Base-by-base conservation (phyloP, 2,113 vertebrate species). In the Nerophis lumbriciformis region DNA sequence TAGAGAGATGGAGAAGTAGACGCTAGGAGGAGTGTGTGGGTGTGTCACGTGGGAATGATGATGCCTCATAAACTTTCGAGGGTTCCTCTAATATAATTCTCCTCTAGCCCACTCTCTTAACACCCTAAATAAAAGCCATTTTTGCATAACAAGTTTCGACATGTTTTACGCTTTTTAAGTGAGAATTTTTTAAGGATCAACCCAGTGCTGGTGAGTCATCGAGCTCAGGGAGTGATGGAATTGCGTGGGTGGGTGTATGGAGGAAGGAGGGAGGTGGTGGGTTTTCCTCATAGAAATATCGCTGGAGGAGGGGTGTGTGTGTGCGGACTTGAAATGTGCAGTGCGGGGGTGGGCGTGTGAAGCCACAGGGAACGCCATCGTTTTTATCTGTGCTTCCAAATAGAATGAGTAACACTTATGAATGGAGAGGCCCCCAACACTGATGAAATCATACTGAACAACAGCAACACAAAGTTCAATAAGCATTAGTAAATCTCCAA, bases 141-240 rank as follows among this genome's bases (percentile, higher is more conserved):
- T 54, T 55, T n/a, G 5, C 16, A 7, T 45, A 12, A 4, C 42
- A 55, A 4, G 4, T 39, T 39, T 9, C 6, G 2, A 42, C 39
- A 45, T 45, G 78, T 74, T 82, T 81, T 61, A 73, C 70, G 75
- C 70, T 73, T 68, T 72, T 63, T 72, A 70, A 68, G 72, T 64
- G 73, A 71, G 45, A 62, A 69, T 77, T 75, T 68, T 60, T 66
- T 76, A 62, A 53, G 56, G 50, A 62, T 54, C 53, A 4, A 13
- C 69, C 67, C 63, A 60, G 71, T 87, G 63, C 57, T 45, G 53
- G 68, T 83, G 85, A 85, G 79, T 89, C 85, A 84, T 76, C 66
- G 4, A 45, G 42, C 10, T 10, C 42, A 21, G 71, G 13, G 9
- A 58, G 65, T 15, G 42, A 28, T 15, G 39, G 0, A 38, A 44